A percentile compares a stretch with the other conserved stretches of the same genome.
Evolutionary conservation across 2,888 invertebrate species (phyloP).

Genomic region (Notodonta dromedarius): DNA sequence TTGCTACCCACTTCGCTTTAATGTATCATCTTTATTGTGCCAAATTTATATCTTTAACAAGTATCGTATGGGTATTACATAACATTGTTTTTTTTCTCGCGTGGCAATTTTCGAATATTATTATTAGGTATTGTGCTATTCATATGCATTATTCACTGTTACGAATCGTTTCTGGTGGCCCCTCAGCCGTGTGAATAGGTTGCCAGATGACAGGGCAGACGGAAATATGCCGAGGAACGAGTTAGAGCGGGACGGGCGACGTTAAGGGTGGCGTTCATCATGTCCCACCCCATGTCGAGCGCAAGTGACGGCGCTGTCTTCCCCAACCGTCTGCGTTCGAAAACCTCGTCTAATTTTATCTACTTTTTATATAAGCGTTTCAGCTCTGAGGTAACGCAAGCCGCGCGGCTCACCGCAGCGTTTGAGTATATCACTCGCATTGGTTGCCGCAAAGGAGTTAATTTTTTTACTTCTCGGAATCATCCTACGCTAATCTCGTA

Average conservation of each 20-base stretch:
- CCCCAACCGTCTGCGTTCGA: slow-evolving; percentile 73
- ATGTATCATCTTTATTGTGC: slow-evolving; percentile 60
- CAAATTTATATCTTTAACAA: slow-evolving; percentile 52
- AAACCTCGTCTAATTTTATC: slow-evolving; percentile 66
- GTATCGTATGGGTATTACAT: slow-evolving; percentile 27
- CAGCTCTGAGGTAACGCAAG: slow-evolving; percentile 32
- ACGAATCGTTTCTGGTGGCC: slow-evolving; percentile 78
- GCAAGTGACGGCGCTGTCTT: slow-evolving; percentile 77
- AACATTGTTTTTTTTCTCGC: slow-evolving; percentile 21
- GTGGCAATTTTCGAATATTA: slow-evolving; percentile 53
- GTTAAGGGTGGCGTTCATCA: slow-evolving; percentile 75
- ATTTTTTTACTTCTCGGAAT: slow-evolving; percentile 73
- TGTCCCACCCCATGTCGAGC: slow-evolving; percentile 78
- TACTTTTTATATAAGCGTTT: slow-evolving; percentile 39
- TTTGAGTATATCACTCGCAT: slow-evolving; percentile 57
- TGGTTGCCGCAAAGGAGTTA: slow-evolving; percentile 58
- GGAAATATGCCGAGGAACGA: slow-evolving; percentile 38
- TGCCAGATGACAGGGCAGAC: slow-evolving; percentile 73
- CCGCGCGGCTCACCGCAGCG: slow-evolving; percentile 35
- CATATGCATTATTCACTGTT: slow-evolving; percentile 80
- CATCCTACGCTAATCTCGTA: slow-evolving; percentile 71
- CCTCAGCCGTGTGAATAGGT: slow-evolving; percentile 66
- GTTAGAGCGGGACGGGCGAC: slow-evolving; percentile 56
- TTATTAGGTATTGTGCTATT: slow-evolving; percentile 66
- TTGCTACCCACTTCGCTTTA: slow-evolving; percentile 61